These are phyloP conservation scores for Willisornis vidua DNA, from an alignment of 2,113 vertebrate species.

Conservation along the genomic window DNA sequence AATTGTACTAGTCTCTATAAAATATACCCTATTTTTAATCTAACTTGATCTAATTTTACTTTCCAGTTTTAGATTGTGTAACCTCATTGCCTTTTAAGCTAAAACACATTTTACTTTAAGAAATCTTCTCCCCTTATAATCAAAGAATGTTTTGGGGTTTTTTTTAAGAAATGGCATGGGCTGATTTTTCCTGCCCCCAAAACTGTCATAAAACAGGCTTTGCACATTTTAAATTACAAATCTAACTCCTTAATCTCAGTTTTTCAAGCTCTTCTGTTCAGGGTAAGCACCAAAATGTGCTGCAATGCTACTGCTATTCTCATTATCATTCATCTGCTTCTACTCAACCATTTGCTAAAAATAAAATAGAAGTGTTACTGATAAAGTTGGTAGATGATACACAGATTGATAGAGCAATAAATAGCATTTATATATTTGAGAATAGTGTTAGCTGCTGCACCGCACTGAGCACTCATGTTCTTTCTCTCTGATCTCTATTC, in stretches of 20 bases:
- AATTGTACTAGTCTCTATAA: background rate
- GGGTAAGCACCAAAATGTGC: background rate
- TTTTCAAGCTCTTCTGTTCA: background rate
- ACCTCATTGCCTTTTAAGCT: background rate
- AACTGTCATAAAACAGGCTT: background rate
- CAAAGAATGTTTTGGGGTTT: background rate
- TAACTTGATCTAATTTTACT: background rate
- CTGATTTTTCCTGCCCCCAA: background rate
- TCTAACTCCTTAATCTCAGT: background rate
- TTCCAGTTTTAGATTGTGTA: background rate
- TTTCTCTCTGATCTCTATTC: background rate
- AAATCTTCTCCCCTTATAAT: background rate
- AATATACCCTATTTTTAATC: background rate
- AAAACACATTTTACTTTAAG: background rate
- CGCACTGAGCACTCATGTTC: background rate
- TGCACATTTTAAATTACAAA: background rate
- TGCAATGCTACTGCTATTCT: background rate
- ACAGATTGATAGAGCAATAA: background rate
- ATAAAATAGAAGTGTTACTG: background rate
- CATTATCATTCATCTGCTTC: background rate
- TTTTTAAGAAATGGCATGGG: background rate
- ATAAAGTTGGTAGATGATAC: background rate
- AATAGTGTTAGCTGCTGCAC: background rate
- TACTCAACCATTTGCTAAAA: background rate
- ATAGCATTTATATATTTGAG: background rate